Conservation (phyloP, 23 tunicate genomes). For the Styela clava region DNA sequence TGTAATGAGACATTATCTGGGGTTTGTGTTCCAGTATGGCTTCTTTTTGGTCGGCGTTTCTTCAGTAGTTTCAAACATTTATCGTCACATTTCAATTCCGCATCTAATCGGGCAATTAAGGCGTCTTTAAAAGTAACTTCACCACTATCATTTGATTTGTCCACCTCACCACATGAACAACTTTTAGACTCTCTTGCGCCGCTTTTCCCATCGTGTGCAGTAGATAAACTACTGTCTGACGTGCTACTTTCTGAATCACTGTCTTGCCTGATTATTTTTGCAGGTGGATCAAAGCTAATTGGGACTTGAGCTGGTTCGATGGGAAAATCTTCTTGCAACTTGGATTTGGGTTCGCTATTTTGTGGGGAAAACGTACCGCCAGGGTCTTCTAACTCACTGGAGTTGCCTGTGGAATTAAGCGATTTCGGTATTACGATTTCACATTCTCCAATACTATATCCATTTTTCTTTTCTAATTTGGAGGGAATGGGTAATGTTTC, state of each 20-base stretch:
- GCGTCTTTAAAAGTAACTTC: not conserved
- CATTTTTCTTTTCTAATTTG: not conserved
- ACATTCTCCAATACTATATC: not conserved
- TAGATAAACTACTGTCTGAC: not conserved
- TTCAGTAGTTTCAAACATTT: not conserved
- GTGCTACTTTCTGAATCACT: not conserved
- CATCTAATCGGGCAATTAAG: not conserved
- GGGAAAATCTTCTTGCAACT: not conserved
- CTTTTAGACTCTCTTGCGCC: not conserved
- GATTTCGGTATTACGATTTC: not conserved
- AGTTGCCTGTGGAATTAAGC: not conserved
- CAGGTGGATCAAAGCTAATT: too few species aligned
- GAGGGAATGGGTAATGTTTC: not conserved
- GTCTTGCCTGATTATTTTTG: not conserved
- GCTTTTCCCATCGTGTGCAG: not conserved
- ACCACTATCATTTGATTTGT: not conserved
- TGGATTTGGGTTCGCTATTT: not conserved
- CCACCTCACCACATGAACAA: not conserved
- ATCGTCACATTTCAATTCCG: not conserved
- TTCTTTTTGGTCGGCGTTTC: constrained; percentile 26
- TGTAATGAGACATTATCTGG: not conserved
- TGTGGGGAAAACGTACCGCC: not conserved
- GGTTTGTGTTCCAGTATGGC: not conserved
- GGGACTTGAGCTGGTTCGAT: not conserved
- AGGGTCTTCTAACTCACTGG: not conserved